Base-by-base conservation (phyloP, 1,140 invertebrate genomes). In the Prorops nasuta region DNA sequence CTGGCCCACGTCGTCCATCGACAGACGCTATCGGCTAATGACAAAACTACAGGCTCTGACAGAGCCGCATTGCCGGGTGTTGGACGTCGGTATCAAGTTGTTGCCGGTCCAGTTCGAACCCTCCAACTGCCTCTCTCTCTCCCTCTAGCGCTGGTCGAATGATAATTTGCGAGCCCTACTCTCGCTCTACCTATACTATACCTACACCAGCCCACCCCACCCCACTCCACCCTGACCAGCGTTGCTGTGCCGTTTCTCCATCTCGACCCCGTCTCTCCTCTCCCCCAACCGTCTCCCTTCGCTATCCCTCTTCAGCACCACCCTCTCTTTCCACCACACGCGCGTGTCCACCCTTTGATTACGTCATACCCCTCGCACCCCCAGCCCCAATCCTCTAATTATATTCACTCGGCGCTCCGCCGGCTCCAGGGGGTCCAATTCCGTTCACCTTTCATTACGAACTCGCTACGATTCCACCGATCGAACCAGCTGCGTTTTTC, bases 401-500 rank as follows among this genome's bases (percentile, higher is more conserved):
- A 77, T 71, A 73, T 76, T 73, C 74, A 72, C 68, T 74, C 69
- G 57, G 64, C 62, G 69, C 66, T 67, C 66, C 63, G 54, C 60
- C 65, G 61, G 64, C 60, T 72, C 67, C 71, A 64, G 71, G 64
- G 70, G 66, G 70, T 76, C 71, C 74, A 76, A 76, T 77, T 76
- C 71, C 67, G 69, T 72, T 72, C 72, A 76, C 73, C 75, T 77
- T 76, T 77, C 72, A 77, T 77, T 76, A 77, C 70, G 65, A 66
- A 57, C 70, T 64, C 54, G 56, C 70, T 70, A 72, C 72, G 72
- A 74, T 73, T 77, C 69, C 63, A 69, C 53, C 68, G 67, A 76
- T 75, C 72, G 71, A 74, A 74, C 64, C 62, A 60, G 60, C 66
- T 61, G 54, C 54, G 51, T 59, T 66, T 65, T 63, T 63, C 54